Evolutionary conservation across 2,797 vertebrate genomes (phyloP).

Genomic region (Cryptoprocta ferox): DNA sequence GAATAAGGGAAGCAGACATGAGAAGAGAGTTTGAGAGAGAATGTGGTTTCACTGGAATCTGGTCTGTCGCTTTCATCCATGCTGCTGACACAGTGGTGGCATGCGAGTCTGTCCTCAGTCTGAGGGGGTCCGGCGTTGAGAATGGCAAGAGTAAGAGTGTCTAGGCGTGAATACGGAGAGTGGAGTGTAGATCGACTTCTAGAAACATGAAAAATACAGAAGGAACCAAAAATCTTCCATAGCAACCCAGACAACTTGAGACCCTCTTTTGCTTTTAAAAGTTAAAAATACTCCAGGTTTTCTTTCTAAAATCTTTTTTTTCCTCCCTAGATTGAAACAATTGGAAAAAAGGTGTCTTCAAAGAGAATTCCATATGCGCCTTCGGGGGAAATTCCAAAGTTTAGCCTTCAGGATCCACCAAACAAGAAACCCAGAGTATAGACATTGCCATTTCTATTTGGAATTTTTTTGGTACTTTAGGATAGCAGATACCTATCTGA

Average conservation of each 20-base stretch:
- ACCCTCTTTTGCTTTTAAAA: neutral
- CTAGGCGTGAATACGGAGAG: neutral
- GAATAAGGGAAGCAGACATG: neutral
- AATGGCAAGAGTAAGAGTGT: neutral
- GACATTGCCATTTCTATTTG: conserved; percentile 51
- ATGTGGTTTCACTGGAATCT: neutral
- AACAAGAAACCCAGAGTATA: conserved; percentile 94
- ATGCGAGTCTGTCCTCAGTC: neutral
- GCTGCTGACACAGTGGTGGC: neutral
- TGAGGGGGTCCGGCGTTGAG: neutral
- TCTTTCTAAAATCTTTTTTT: conserved; percentile 19
- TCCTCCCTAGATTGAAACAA: conserved; percentile 94
- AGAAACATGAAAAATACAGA: conserved; percentile 7
- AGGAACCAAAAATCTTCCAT: neutral
- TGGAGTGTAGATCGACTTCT: neutral
- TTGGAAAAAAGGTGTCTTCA: conserved; percentile 95
- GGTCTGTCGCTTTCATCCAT: neutral
- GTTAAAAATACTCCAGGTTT: neutral
- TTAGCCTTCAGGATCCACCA: conserved; percentile 91
- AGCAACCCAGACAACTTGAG: neutral
- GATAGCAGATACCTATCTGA: conserved; percentile 70
- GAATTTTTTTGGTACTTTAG: conserved; percentile 62
- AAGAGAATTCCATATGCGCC: conserved; percentile 95
- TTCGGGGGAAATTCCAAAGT: conserved; percentile 91
- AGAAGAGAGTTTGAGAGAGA: neutral